Conservation (phyloP, 2,113 vertebrate species). For the Gulo gulo region DNA sequence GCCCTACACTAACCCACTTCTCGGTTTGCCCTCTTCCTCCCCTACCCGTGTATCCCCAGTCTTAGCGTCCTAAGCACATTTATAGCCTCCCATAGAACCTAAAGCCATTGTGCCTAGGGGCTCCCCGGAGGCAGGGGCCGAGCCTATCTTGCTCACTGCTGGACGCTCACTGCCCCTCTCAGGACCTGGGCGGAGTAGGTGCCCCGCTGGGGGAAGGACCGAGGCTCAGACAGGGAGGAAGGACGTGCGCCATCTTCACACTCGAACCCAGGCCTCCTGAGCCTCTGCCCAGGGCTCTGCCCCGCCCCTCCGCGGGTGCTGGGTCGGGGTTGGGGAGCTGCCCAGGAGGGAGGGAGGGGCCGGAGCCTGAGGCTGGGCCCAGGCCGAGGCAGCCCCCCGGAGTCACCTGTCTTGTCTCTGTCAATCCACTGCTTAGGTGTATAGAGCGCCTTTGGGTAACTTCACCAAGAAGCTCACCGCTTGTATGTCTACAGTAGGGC, state of each 20-base stretch:
- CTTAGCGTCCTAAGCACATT: background rate
- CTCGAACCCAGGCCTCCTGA: conserved; percentile 33
- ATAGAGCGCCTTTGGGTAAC: conserved; percentile 93
- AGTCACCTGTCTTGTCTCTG: conserved; percentile 88
- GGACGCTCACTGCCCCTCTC: background rate
- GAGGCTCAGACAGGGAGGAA: conserved; percentile 28
- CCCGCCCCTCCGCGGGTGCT: background rate
- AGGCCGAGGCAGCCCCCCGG: conserved; percentile 67
- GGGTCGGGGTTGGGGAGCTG: background rate
- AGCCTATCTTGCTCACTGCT: background rate
- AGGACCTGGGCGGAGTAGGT: background rate
- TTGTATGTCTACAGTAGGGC: conserved; percentile 96
- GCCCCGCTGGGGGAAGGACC: background rate
- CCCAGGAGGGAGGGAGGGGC: conserved; percentile 42
- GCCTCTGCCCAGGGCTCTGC: background rate
- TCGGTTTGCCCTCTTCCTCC: background rate
- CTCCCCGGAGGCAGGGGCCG: background rate
- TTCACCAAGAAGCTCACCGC: conserved; percentile 96
- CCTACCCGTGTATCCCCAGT: no score
- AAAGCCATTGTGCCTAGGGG: background rate
- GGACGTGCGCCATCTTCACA: background rate
- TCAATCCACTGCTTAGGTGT: conserved; percentile 92
- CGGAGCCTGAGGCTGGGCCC: conserved; percentile 34
- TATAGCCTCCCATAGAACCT: background rate
- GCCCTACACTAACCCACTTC: background rate